phyloP scores from a whole-genome alignment of 2,113 vertebrate genomes.

The Dermatemys mawii region DNA sequence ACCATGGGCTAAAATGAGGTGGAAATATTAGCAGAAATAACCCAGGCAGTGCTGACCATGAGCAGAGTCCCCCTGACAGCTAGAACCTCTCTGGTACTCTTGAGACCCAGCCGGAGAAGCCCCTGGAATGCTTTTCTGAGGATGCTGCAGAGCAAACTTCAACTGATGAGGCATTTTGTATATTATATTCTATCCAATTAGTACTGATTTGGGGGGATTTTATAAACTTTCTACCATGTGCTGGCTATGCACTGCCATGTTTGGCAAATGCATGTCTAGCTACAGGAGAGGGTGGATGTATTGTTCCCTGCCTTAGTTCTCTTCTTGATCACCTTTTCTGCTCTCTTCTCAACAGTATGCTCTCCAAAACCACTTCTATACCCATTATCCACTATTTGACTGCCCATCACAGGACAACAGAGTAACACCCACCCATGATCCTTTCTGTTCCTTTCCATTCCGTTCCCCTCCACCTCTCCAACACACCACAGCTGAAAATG shows the following conservation, averaged over 20 bases:
- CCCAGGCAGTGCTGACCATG: not conserved
- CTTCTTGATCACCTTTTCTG: not conserved
- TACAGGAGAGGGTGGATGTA: not conserved
- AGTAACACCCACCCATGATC: not conserved
- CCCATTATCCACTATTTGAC: not conserved
- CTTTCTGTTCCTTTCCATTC: not conserved
- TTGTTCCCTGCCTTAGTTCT: not conserved
- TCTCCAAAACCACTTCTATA: not conserved
- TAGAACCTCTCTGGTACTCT: no score
- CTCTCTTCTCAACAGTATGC: not conserved
- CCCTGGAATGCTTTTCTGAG: no score
- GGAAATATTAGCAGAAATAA: not conserved
- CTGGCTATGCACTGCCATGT: not conserved
- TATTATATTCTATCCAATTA: no score
- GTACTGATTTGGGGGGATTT: no score
- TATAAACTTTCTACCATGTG: no score
- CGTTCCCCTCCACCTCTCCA: not conserved
- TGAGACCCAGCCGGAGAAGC: no score
- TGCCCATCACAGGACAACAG: not conserved
- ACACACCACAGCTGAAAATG: not conserved
- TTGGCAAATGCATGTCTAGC: no score
- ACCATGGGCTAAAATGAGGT: not conserved
- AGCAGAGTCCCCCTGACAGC: no score
- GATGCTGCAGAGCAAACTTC: no score
- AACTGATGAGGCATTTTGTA: no score